Percentiles rank a stretch among this genome's conserved stretches.
Evolutionary conservation across 2,888 invertebrate species (phyloP).

Genomic region (Agrochola circellaris): DNA sequence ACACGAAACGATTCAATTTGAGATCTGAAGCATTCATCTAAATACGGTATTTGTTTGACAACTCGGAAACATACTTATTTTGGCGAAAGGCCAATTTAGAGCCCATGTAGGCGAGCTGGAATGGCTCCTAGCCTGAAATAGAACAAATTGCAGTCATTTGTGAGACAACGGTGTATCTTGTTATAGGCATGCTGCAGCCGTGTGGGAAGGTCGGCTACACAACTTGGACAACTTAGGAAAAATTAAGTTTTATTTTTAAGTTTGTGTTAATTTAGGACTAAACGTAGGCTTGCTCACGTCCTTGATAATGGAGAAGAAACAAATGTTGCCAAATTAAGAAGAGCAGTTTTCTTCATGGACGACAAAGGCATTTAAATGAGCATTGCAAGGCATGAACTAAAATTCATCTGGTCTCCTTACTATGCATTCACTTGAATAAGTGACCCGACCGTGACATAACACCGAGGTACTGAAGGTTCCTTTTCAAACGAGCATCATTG

Average conservation of each 20-base stretch:
- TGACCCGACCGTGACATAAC: too few relatives aligned
- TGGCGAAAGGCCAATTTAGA: conserved; percentile 63
- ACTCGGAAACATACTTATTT: conserved; percentile 62
- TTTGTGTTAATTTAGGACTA: not conserved
- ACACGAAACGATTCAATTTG: conserved; percentile 45
- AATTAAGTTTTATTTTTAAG: not conserved
- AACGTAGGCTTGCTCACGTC: not conserved
- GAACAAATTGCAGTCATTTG: conserved; percentile 64
- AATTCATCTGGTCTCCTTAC: too few relatives aligned
- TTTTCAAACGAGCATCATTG: not conserved
- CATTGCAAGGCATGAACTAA: not conserved
- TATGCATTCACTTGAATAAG: too few relatives aligned
- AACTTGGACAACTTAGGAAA: not conserved
- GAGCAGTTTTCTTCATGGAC: not conserved
- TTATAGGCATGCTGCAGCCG: conserved; percentile 49
- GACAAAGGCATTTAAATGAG: not conserved
- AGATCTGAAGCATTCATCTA: conserved; percentile 62
- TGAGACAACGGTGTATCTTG: conserved; percentile 57
- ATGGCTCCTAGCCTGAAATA: conserved; percentile 60
- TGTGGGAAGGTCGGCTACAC: conserved; percentile 41
- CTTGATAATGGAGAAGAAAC: not conserved
- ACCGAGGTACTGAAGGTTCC: too few relatives aligned
- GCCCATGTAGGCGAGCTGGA: conserved; percentile 45
- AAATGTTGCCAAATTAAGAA: not conserved
- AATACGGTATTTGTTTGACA: conserved; percentile 63